Percentiles rank a stretch among this genome's conserved stretches.
These are phyloP conservation scores for Lepisosteus osseus DNA, from an alignment of 2,113 vertebrate genomes.

Conservation along the genomic window DNA sequence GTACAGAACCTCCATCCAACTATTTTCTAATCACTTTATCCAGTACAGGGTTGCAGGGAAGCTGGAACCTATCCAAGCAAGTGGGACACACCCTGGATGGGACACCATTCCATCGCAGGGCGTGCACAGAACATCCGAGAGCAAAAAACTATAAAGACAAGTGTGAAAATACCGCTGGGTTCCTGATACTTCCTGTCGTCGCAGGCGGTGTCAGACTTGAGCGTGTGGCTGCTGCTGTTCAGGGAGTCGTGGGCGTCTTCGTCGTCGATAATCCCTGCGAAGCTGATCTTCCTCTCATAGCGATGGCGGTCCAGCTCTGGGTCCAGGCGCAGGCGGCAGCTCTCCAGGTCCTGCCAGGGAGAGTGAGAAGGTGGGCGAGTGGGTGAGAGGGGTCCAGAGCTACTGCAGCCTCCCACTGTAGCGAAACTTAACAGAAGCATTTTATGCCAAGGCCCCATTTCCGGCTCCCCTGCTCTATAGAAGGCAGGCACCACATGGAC, in stretches of 20 bases:
- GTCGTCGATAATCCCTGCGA: constrained; percentile 94
- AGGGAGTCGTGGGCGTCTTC: constrained; percentile 94
- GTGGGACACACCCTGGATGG: no score
- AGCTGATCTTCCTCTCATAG: constrained; percentile 98
- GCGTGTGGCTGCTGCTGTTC: constrained; percentile 97
- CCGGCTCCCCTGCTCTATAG: not conserved
- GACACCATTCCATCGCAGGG: not conserved
- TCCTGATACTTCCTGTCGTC: constrained; percentile 89
- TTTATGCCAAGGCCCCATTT: no score
- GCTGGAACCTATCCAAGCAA: no score
- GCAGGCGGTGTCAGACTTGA: constrained; percentile 89
- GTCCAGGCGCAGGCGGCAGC: constrained; percentile 87
- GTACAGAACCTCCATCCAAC: no score
- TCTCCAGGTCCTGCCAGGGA: constrained; percentile 82
- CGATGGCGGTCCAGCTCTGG: constrained; percentile 91
- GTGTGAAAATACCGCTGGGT: constrained; percentile 46
- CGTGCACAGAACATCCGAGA: not conserved
- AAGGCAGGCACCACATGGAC: not conserved
- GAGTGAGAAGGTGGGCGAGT: not conserved
- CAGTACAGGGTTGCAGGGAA: no score
- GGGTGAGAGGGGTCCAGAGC: not conserved
- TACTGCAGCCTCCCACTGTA: not conserved
- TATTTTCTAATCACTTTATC: no score
- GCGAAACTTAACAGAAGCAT: no score
- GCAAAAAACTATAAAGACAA: not conserved